phyloP scores from a whole-genome alignment of 2,888 invertebrate genomes.

The Hydriomena furcata region DNA sequence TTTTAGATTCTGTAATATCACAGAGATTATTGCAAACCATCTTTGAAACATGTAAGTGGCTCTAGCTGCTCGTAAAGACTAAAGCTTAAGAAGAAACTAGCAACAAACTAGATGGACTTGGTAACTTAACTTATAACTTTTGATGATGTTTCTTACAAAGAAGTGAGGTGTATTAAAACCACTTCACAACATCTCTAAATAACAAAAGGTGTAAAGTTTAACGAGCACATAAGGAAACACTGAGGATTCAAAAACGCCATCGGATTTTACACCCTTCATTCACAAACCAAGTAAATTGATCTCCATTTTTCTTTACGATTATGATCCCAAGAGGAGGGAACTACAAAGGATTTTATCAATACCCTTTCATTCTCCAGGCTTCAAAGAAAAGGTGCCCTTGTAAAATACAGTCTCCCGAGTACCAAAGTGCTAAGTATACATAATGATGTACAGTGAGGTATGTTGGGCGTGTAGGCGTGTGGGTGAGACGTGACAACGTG shows the following conservation, averaged over 20 bases:
- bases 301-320: constrained; percentile 48
- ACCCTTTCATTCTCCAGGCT: constrained; percentile 50
- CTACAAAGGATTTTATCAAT: constrained; percentile 67
- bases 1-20: no score
- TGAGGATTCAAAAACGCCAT: constrained; percentile 11
- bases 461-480: constrained; percentile 61
- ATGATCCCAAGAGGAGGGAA: constrained; percentile 52
- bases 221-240: constrained; percentile 9
- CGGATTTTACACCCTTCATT: constrained; percentile 8
- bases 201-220: constrained; percentile 14
- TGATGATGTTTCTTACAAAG: neutral
- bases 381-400: constrained; percentile 75
- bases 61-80: no score
- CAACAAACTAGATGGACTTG: no score
- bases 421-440: constrained; percentile 51
- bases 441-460: constrained; percentile 49
- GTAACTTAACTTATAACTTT: no score
- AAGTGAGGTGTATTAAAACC: no score
- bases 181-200: neutral
- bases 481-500: constrained; percentile 57
- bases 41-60: no score
- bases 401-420: constrained; percentile 71
- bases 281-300: constrained; percentile 15
- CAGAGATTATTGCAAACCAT: no score
- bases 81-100: neutral